Conservation (phyloP, 2,113 vertebrate genomes). For the Meleagris gallopavo region DNA sequence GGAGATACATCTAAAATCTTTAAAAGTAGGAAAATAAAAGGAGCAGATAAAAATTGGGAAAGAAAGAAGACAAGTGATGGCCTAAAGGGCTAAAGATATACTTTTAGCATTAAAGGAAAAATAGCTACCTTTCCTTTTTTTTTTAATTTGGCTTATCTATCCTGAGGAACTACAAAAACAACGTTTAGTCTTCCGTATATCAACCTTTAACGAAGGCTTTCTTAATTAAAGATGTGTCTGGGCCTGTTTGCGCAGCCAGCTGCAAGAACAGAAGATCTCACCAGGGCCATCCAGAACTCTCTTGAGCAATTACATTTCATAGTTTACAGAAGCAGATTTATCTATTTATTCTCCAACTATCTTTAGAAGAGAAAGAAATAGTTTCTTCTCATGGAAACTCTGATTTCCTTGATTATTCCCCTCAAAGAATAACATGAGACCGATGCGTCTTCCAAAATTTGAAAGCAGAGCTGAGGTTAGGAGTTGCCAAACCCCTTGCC, state of each 20-base stretch:
- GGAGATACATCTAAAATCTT: background rate
- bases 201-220: background rate
- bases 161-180: background rate
- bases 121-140: background rate
- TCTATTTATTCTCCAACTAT: background rate
- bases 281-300: background rate
- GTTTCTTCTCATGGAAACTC: background rate
- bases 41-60: background rate
- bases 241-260: background rate
- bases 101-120: background rate
- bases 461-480: background rate
- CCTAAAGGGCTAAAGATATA: background rate
- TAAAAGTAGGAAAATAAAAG: background rate
- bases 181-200: background rate
- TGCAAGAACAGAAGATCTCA: background rate
- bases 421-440: background rate
- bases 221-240: background rate
- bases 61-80: background rate
- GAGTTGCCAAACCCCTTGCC: background rate
- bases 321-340: background rate
- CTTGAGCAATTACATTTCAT: background rate
- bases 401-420: background rate
- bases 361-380: background rate
- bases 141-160: accelerated
- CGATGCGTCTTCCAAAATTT: background rate